Evolutionary conservation across 2,797 vertebrate genomes (phyloP).

Genomic region (Sebastes hopkinsi): DNA sequence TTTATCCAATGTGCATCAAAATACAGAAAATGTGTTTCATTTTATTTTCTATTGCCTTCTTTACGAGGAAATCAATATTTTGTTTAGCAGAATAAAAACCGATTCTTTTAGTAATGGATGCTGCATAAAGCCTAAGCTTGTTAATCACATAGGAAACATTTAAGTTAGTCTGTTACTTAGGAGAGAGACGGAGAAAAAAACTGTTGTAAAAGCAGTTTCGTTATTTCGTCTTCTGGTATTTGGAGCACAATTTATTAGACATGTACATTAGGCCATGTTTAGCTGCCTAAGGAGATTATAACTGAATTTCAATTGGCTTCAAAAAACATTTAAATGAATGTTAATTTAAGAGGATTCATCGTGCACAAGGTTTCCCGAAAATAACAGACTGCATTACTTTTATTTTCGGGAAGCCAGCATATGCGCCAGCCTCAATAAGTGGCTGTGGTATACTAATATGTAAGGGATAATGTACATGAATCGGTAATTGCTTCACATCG

Average conservation of each 20-base stretch:
- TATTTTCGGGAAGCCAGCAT: not conserved
- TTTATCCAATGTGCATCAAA: not conserved
- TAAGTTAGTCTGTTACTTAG: not conserved
- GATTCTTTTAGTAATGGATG: not conserved
- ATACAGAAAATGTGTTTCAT: rapidly evolving
- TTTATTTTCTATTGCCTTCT: no score
- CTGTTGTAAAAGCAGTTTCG: not conserved
- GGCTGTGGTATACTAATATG: not conserved
- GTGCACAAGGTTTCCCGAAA: not conserved
- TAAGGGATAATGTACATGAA: no score
- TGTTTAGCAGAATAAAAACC: not conserved
- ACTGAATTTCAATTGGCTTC: not conserved
- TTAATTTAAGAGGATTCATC: not conserved
- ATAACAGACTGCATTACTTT: not conserved
- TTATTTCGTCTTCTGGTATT: not conserved
- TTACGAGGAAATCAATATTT: not conserved
- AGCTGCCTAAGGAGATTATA: not conserved
- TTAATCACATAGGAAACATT: not conserved
- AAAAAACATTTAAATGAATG: not conserved
- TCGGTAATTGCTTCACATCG: no score
- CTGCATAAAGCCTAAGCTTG: not conserved
- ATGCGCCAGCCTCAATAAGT: not conserved
- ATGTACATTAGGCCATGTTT: not conserved
- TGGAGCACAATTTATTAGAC: not conserved
- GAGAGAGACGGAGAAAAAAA: not conserved